These are phyloP conservation scores for Gerris buenoi DNA, from an alignment of 1,140 invertebrate species.

Conservation along the genomic window DNA sequence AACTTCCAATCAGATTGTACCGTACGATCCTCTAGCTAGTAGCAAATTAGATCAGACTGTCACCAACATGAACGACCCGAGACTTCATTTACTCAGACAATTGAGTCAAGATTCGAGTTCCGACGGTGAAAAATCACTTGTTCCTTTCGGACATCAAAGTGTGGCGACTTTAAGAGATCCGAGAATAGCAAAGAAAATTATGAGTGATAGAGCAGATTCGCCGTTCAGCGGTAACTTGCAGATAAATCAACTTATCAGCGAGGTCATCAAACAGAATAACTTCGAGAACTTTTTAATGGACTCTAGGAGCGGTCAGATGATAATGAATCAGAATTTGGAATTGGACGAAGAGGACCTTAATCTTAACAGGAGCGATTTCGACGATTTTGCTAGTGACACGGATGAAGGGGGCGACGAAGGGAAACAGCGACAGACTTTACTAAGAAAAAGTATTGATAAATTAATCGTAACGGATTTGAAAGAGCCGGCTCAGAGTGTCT, in stretches of 20 bases:
- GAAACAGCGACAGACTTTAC: background rate
- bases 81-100: background rate
- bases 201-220: background rate
- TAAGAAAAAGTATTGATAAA: background rate
- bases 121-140: background rate
- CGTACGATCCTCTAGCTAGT: background rate
- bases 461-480: background rate
- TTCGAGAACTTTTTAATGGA: background rate
- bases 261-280: background rate
- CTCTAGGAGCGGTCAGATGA: background rate
- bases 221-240: background rate
- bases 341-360: background rate
- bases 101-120: background rate
- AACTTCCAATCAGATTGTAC: no score
- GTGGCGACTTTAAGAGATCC: background rate
- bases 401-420: background rate
- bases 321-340: background rate
- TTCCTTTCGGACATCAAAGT: background rate
- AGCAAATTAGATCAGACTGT: background rate
- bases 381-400: background rate
- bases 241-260: background rate
- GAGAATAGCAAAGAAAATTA: background rate
- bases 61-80: background rate
- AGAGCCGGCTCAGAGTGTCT: no score
- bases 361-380: background rate